phyloP scores from a whole-genome alignment of 2,888 invertebrate genomes.

The Pristionchus japonicus region DNA sequence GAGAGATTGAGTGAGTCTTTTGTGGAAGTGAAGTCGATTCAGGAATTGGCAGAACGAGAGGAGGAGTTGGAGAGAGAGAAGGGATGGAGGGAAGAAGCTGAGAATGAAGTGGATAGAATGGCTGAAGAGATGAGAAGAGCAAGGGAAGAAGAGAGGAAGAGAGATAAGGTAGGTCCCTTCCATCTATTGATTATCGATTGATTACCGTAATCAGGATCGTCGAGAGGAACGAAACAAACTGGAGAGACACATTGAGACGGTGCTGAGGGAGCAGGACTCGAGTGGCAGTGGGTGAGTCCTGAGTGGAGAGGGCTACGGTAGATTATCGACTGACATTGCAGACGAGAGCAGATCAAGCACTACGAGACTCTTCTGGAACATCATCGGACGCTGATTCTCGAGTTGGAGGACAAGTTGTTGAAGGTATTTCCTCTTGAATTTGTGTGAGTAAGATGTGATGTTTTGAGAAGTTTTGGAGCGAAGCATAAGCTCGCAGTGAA shows the following conservation, averaged over 20 bases:
- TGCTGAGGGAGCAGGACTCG: constrained; percentile 30
- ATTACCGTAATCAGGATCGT: not conserved
- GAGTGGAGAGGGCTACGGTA: not conserved
- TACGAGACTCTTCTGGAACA: constrained; percentile 21
- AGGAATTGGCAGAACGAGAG: constrained; percentile 34
- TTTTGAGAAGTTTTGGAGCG: too few relatives aligned
- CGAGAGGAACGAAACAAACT: constrained; percentile 5
- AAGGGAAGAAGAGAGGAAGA: not conserved
- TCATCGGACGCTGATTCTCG: constrained; percentile 8
- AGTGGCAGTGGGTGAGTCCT: not conserved
- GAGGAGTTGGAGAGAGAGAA: constrained; percentile 18
- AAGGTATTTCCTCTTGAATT: not conserved
- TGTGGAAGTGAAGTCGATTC: not conserved
- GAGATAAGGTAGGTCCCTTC: constrained; percentile 27
- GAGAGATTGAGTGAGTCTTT: not conserved
- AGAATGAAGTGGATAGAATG: constrained; percentile 27
- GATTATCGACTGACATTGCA: constrained; percentile 19
- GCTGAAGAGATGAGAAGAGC: constrained; percentile 35
- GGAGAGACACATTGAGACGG: constrained; percentile 36
- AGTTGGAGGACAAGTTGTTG: constrained; percentile 20
- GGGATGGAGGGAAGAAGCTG: constrained; percentile 3
- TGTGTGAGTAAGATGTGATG: too few relatives aligned
- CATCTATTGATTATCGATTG: not conserved
- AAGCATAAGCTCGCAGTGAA: too few relatives aligned
- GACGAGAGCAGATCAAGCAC: constrained; percentile 26